Evolutionary conservation across 2,888 invertebrate genomes (phyloP).

Genomic region (Drosophila neoperkinsi): DNA sequence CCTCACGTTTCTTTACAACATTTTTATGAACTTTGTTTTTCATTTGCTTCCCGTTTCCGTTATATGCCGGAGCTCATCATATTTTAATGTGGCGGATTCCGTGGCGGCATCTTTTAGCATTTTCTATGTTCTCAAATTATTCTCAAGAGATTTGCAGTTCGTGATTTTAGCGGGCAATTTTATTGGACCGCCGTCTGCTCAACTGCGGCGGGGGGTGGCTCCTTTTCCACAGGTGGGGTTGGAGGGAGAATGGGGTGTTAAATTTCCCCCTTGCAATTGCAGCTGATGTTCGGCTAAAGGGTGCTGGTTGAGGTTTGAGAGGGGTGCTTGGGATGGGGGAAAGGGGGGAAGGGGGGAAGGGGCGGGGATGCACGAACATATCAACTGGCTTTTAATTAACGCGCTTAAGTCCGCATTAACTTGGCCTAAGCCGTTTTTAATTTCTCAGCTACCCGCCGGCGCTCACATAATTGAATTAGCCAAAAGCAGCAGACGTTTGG

Average conservation of each 20-base stretch:
- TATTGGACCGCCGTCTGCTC: slow-evolving; percentile 45
- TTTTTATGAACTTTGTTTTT: slow-evolving; percentile 79
- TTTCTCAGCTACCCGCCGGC: slow-evolving; percentile 53
- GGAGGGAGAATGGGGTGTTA: not conserved
- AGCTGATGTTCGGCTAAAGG: slow-evolving; percentile 42
- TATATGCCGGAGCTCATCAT: slow-evolving; percentile 68
- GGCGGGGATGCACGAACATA: slow-evolving; percentile 32
- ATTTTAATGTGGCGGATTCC: slow-evolving; percentile 78
- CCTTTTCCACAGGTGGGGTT: slow-evolving; percentile 1
- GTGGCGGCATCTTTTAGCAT: slow-evolving; percentile 70
- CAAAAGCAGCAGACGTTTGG: slow-evolving; percentile 41
- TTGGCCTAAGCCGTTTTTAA: slow-evolving; percentile 80
- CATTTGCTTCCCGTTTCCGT: slow-evolving; percentile 65
- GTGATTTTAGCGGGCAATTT: slow-evolving; percentile 72
- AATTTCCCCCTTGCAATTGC: slow-evolving; percentile 53
- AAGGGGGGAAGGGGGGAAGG: not conserved
- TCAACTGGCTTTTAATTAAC: slow-evolving; percentile 77
- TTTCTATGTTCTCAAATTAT: slow-evolving; percentile 77
- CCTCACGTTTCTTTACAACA: slow-evolving; percentile 65
- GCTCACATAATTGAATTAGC: slow-evolving; percentile 77
- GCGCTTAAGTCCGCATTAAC: slow-evolving; percentile 80
- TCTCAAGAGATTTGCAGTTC: slow-evolving; percentile 77
- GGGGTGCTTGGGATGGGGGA: not conserved
- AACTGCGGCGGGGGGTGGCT: not conserved
- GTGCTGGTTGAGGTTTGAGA: not conserved